Percentiles rank a stretch among this genome's conserved stretches.
These are phyloP conservation scores for Montipora foliosa DNA, from an alignment of 64 coral and sea anemone species.

Conservation along the genomic window DNA sequence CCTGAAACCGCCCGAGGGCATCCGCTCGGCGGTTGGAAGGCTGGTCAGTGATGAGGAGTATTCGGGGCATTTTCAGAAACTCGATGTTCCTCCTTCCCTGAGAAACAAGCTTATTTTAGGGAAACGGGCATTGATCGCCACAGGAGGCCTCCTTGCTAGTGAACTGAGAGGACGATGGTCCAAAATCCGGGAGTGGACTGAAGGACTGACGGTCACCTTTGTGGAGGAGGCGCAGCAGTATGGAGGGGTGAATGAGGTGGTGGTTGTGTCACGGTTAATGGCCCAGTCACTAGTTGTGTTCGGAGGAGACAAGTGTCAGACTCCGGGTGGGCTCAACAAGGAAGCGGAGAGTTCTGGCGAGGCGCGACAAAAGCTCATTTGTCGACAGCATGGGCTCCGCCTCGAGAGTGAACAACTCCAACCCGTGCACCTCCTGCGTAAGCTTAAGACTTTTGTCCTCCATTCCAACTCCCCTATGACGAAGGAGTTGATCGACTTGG, in stretches of 20 bases:
- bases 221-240: neutral
- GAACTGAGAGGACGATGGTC: neutral
- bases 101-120: neutral
- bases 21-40: neutral
- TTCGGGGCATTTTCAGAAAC: no score
- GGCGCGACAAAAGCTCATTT: neutral
- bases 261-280: neutral
- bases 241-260: neutral
- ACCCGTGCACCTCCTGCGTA: no score
- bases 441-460: no score
- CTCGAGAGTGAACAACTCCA: no score
- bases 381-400: neutral
- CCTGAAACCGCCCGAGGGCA: neutral
- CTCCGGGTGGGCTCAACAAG: neutral
- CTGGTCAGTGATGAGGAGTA: constrained; percentile 21
- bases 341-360: neutral
- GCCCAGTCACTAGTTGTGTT: neutral
- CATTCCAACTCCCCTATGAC: no score
- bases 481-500: no score
- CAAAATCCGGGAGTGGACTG: neutral
- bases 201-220: neutral
- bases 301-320: neutral
- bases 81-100: no score
- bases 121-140: neutral
- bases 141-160: neutral